A percentile compares a stretch with the other conserved stretches of the same genome.
Conservation (phyloP, 2,888 invertebrate genomes). For the Mesodorylaimus sp. region DNA sequence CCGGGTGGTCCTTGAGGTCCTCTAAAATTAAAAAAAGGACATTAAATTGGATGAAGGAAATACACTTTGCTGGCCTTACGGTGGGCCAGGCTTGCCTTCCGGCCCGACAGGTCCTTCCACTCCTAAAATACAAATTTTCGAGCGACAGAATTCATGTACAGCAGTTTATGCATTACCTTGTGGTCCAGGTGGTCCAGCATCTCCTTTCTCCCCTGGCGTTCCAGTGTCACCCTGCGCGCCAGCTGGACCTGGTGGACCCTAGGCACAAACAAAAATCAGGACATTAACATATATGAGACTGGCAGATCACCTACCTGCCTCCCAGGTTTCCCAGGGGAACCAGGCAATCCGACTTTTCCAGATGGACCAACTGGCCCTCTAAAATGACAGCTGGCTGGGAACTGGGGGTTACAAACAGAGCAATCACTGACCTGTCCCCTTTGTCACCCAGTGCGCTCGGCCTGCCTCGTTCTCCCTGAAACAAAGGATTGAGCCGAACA, state of each 20-base stretch:
- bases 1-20: not conserved
- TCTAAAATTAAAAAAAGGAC: too few relatives aligned
- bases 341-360: constrained; percentile 57
- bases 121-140: too few relatives aligned
- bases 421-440: constrained; percentile 53
- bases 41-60: too few relatives aligned
- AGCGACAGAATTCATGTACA: too few relatives aligned
- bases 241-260: constrained; percentile 48
- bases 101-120: constrained; percentile 39
- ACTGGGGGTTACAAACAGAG: constrained; percentile 45
- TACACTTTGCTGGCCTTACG: constrained; percentile 42
- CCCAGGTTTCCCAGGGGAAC: constrained; percentile 45
- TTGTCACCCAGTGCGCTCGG: constrained; percentile 65
- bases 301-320: constrained; percentile 43
- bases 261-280: not conserved
- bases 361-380: constrained; percentile 57
- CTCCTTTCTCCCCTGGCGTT: constrained; percentile 28
- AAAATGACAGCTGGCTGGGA: constrained; percentile 37
- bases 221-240: constrained; percentile 41
- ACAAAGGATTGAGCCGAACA: constrained; percentile 7
- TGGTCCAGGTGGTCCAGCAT: constrained; percentile 38
- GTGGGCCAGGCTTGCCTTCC: constrained; percentile 47
- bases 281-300: too few relatives aligned
- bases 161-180: too few relatives aligned
- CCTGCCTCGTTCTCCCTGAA: constrained; percentile 41